Base-by-base conservation (phyloP, 2,888 invertebrate genomes). In the Malthinus flaveolus region DNA sequence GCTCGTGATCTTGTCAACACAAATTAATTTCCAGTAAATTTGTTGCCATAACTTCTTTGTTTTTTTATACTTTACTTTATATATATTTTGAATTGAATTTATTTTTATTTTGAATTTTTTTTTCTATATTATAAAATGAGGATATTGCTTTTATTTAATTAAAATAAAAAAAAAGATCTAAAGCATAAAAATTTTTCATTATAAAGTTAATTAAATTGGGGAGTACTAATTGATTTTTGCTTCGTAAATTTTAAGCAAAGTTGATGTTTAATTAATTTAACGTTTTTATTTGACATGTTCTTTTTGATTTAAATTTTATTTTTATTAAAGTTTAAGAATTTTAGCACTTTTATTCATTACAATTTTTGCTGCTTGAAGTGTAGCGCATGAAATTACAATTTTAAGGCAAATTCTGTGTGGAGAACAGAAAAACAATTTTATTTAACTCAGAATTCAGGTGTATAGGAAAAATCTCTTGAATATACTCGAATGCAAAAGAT, bases 101-200 rank as follows among this genome's bases (percentile, higher is more conserved):
- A 46, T 12, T 32, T 46, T 46, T 31, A 23, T 46, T 31, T 31
- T 7, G 10, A 1, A 32, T 32, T 11, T 46, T 31, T 13, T 51
- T 60, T 64, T 64, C 63, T 62, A 13, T 9, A 52, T 52, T 52
- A 36, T 7, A 31, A 32, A 46, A 42, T 35, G 32, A 69, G 71
- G 69, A 71, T 70, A 71, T 70, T 70, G 71, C 70, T 71, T 70
- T 71, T 71, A 71, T 65, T 65, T 56, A 64, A 71, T 70, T 71
- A 71, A 62, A 23, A 23, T 23, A 3, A 23, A 23, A 59, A 61
- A 61, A 56, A 53, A 64, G 60, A 62, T 61, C 61, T 64, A 56
- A 55, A 47, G 51, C 46, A 46, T 63, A 68, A 68, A 68, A 67
- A 66, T 66, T 62, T 66, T 68, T 69, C 68, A 68, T 70, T 70